Evolutionary conservation across 2,113 vertebrate species (phyloP).

Genomic region (Sorex araneus): DNA sequence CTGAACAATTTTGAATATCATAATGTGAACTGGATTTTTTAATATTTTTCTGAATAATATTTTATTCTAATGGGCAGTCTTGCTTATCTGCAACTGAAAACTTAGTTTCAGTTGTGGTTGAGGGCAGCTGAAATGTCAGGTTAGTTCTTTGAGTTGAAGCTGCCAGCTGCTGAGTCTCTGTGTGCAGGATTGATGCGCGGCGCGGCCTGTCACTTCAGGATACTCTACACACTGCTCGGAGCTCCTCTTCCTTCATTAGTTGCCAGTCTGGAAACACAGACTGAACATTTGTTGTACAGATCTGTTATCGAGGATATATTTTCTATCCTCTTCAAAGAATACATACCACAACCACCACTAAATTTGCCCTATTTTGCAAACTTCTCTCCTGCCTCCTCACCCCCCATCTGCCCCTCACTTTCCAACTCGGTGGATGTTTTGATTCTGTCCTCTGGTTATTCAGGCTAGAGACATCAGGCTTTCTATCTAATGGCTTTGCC

Average conservation of each 20-base stretch:
- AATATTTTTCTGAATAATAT: conserved; percentile 7
- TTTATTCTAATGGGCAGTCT: not conserved
- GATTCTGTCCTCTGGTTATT: not conserved
- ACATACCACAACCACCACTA: too few species aligned
- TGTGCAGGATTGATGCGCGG: not conserved
- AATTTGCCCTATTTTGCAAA: too few species aligned
- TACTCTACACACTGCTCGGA: not conserved
- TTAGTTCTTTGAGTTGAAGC: not conserved
- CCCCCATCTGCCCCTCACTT: too few species aligned
- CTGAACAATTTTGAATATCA: not conserved
- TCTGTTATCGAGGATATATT: too few species aligned
- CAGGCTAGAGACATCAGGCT: not conserved
- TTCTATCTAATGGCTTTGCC: not conserved
- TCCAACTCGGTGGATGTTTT: not conserved
- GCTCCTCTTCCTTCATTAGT: not conserved
- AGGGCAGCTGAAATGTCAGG: not conserved
- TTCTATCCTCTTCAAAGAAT: too few species aligned
- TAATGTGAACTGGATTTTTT: conserved; percentile 20
- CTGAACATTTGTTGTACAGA: too few species aligned
- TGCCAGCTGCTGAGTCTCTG: not conserved
- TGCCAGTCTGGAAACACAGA: not conserved
- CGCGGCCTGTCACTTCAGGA: not conserved
- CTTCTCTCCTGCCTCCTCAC: not conserved
- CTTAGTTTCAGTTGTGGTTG: not conserved
- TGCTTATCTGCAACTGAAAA: not conserved